Base-by-base conservation (phyloP, 2,888 invertebrate species). In the Drosophila diplacantha region DNA sequence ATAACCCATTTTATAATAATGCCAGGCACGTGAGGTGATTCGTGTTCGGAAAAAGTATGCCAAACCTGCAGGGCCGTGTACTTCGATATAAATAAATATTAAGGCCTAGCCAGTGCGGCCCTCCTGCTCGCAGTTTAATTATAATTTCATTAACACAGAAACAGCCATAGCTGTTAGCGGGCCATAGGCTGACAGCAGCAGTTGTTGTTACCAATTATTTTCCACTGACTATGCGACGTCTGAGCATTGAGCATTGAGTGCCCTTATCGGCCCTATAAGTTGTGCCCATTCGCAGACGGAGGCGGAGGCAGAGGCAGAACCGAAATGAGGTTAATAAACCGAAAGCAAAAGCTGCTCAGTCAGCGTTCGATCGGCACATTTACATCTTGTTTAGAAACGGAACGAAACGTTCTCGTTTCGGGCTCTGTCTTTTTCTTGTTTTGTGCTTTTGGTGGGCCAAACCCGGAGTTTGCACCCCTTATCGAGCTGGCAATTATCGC, bases 271-370 rank as follows among this genome's bases (percentile, higher is more conserved):
- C 37, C 37, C 37, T 41, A 18, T 18, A 20, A 18, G 44, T 18
- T 44, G 44, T 29, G 18, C 44, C 44, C 60, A 46, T 38, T 46
- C 9, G n/a, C 5, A 18, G 20, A 47, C 39, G 22, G 26, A 26
- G 52, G 11, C 43, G 26, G 26, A 38, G 32, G 7, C 7, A 7
- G 7, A 7, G 24, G 7, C 24, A 24, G 24, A 56, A 12, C 11
- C 18, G 38, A 62, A 78, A 67, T 67, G 64, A 70, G 83, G 77
- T 78, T 80, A 82, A 82, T 73, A 82, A 77, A 77, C 82, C 72
- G 62, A 71, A 73, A 39, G 38, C 50, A 54, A 68, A 71, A 67
- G 34, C 34, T 29, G 66, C 70, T 53, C 20, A 50, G 66, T 78
- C 74, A 76, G 72, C 77, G 65, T 69, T 82, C 50, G 26, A 49